Evolutionary conservation across 2,888 invertebrate species (phyloP), one percentile per base, ranked within the genome.

Genomic region (Nomada lathburiana): DNA sequence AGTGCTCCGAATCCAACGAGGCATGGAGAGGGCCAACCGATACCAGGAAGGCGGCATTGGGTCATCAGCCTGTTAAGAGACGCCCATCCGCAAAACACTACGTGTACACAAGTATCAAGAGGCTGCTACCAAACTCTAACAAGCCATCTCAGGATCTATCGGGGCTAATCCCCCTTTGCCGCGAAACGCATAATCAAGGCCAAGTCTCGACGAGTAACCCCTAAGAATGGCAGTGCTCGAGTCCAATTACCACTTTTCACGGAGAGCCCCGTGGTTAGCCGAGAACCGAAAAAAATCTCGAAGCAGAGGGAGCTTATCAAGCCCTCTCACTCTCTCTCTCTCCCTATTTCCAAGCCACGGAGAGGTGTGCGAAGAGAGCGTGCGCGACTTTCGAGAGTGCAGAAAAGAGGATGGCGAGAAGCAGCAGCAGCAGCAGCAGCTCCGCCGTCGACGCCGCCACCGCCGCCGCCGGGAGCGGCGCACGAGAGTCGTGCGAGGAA

Each of bases 281-380:
- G 79, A 82, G 86, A 80, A 81, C 86, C 78, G 76, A 80, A 82
- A 77, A 80, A 86, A 84, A 80, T 82, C 85, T 86, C 82, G 80
- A 82, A 80, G 68, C 63, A 26, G 47, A 76, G 69, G 62, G 83
- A 75, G 80, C 81, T 82, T 82, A 82, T 82, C 81, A 74, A 74
- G 74, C 74, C 55, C 20, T 70, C 70, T 64, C 59, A 65, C 70
- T 62, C 20, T 70, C 70, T 62, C 20, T 70, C 70, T 64, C 59
- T 55, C 70, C 47, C 59, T 60, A 18, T 70, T 64, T 23, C 59
- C 69, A n/a, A 53, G 77, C 44, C 55, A 62, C 57, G 60, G 44
- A 75, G 76, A 82, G 62, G 64, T 44, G 73, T 55, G 77, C 71
- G 70, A 26, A 23, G 52, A 20, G 60, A 62, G 73, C 29, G 60